Evolutionary conservation across 2,113 vertebrate species (phyloP), one percentile per base, ranked within the genome.

Genomic region (Amblyornis subalaris): DNA sequence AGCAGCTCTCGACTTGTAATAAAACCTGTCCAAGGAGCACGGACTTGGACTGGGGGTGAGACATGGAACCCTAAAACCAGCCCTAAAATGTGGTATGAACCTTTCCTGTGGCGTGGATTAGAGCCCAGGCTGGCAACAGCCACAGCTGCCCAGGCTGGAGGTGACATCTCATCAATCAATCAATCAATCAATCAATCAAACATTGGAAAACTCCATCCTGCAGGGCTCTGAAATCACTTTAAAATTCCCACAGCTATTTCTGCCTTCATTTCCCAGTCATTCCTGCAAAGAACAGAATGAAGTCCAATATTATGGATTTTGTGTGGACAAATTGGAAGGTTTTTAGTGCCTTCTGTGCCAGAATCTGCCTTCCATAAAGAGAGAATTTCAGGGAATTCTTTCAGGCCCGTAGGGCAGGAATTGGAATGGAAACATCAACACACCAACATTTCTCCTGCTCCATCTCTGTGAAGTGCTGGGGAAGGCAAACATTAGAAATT

Each of bases 161-260:
- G 82, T 25, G 88, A 57, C 21, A 61, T 58, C 66, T 90, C 78
- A 54, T 91, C 76, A 82, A 76, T 88, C 90, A 79, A 57, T 72
- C 91, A 83, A 25, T n/a, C n/a, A n/a, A n/a, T n/a, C n/a, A n/a
- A n/a, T n/a, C n/a, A n/a, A n/a, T 85, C 58, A 88, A 82, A 93
- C 51, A 65, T n/a, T n/a, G n/a, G n/a, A 76, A 89, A 83, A 40
- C 45, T 67, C 47, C 47, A 24, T 76, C 47, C 58, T 67, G 58
- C 29, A 15, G 24, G 25, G 54, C 58, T 62, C 24, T 10, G 24
- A 69, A 74, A 33, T 35, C 11, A 29, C 53, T 69, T 50, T 72
- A 40, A 26, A 86, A 71, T 29, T 44, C 88, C 66, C 79, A 20
- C 48, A 47, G 75, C 76, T 79, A 50, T 44, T 78, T 71, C 25